These are phyloP conservation scores for Galerucella calmariensis DNA, from an alignment of 2,888 invertebrate species.

Conservation along the genomic window DNA sequence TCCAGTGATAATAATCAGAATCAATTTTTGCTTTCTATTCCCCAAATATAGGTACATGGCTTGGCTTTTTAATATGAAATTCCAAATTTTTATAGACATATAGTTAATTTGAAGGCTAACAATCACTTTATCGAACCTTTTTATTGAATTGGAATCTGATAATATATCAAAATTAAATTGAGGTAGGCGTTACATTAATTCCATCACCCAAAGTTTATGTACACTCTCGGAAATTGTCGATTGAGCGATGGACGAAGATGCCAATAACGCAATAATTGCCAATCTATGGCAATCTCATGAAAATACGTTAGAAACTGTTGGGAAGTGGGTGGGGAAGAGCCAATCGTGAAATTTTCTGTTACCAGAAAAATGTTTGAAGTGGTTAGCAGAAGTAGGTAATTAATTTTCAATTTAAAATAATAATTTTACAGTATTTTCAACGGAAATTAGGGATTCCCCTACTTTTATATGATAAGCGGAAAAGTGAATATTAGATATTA, in stretches of 20 bases:
- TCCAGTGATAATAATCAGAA: no score
- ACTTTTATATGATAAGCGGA: no score
- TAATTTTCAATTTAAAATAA: slow-evolving; percentile 20
- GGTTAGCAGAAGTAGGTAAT: slow-evolving; percentile 14
- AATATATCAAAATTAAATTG: slow-evolving; percentile 45
- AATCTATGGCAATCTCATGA: slow-evolving; percentile 51
- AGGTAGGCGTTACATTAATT: slow-evolving; percentile 54
- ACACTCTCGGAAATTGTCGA: slow-evolving; percentile 52
- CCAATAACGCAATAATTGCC: slow-evolving; percentile 53
- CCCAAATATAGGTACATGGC: no score
- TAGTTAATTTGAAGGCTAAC: slow-evolving; percentile 19
- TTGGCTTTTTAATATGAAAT: no score
- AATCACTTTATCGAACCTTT: slow-evolving; percentile 18
- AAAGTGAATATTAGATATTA: no score
- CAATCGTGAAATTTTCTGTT: slow-evolving; percentile 12
- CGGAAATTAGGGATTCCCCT: no score
- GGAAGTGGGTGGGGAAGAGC: slow-evolving; percentile 8
- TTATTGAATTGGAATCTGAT: slow-evolving; percentile 25
- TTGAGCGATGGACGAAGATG: slow-evolving; percentile 51
- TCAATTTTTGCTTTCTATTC: no score
- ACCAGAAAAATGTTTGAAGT: slow-evolving; percentile 16
- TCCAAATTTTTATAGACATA: not conserved
- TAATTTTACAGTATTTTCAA: not conserved
- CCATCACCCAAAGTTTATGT: slow-evolving; percentile 50
- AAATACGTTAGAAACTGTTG: slow-evolving; percentile 35